Evolutionary conservation across 2,888 invertebrate genomes (phyloP), one percentile per base, ranked within the genome.

Genomic region (Acleris literana): DNA sequence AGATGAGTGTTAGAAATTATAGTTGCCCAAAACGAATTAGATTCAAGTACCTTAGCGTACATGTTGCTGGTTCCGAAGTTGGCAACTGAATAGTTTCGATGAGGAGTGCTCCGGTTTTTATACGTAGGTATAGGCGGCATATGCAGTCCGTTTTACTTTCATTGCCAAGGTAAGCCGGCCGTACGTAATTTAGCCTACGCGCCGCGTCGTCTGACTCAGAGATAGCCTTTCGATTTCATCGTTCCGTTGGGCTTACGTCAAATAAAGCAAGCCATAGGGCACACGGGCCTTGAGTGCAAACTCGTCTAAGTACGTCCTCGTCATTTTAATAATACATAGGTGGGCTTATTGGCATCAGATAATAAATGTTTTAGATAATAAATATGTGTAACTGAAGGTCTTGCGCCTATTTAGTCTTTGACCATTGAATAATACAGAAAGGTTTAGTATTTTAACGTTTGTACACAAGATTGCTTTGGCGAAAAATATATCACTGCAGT

Each of bases 11-110:
- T 55, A 51, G 60, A 51, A 29, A 65, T 60, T 43, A 51, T 61
- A 25, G 17, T 58, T 53, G 20, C 22, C 20, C 17, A 18, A 17
- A 58, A 43, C 16, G 20, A 55, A 66, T 22, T 49, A 56, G 49
- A 48, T 57, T 56, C n/a, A 56, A 57, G 57, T 59, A 92, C 92
- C 92, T 92, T 92, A 77, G 92, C 88, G 92, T 87, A 92, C 92
- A 92, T 92, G 92, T 91, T 92, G 86, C 80, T 88, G 80, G 82
- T 84, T 81, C 79, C 85, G 85, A 81, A 80, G 89, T 86, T 90
- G 92, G 91, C 74, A 91, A 92, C 92, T 92, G 92, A 92, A 91
- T 92, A 92, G 86, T 90, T 85, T 88, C 76, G 76, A 75, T 74
- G 80, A 77, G 81, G 76, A 81, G 81, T 87, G 88, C 88, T 84